Evolutionary conservation across 1,140 invertebrate genomes (phyloP), one percentile per base, ranked within the genome.

Genomic region (Drosophila nikananu): DNA sequence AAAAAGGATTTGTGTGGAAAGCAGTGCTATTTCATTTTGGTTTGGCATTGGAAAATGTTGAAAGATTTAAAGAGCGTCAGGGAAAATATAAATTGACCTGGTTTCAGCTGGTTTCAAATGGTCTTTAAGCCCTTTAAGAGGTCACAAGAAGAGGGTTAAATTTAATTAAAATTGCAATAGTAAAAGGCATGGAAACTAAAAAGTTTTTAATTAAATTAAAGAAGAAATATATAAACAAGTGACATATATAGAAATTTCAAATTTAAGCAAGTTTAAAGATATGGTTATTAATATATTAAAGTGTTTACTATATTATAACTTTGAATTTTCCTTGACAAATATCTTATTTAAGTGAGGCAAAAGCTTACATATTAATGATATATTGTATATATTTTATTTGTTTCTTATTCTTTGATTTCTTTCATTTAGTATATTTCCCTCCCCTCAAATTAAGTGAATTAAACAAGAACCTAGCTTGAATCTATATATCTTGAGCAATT

Each of bases 1-100:
- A 49, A 84, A 58, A 44, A 67, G 81, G 81, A 84, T 84, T 84
- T 60, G 27, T 21, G n/a, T 19, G n/a, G 10, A 15, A 23, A 78
- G 30, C 48, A 44, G 48, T 27, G 30, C 32, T 30, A 57, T 25
- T 48, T 23, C 44, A 6, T 27, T 51, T 25, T n/a, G n/a, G 42
- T 60, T 61, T 61, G 48, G 37, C 32, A 51, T 67, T 67, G 35
- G 17, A 2, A 25, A 35, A n/a, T 42, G 54, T 42, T 71, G 61
- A 77, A 62, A 9, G 19, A 49, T 55, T 71, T 71, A 63, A 71
- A 78, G n/a, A 58, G 30, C 5, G 30, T 12, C n/a, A 2, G 3
- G 9, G 13, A 27, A 75, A 52, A 39, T 49, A 72, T 58, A 35
- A 23, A 32, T 58, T 59, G 42, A 46, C 66, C 25, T 67, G 51